Percentiles rank a stretch among this genome's conserved stretches.
Conservation (phyloP, 2,888 invertebrate species). For the Carcina quercana region DNA sequence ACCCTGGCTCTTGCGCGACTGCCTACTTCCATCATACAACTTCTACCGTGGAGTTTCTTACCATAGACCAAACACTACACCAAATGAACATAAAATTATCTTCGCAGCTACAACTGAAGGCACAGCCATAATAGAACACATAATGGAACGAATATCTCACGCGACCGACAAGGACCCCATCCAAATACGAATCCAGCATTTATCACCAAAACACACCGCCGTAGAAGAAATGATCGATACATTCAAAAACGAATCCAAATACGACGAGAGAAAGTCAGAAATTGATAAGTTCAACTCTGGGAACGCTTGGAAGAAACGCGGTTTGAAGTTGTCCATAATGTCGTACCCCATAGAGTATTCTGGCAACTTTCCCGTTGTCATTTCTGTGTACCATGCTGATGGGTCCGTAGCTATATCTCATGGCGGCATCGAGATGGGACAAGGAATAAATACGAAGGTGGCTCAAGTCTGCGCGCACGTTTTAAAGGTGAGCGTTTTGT, state of each 20-base stretch:
- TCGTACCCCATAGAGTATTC: conserved; percentile 72
- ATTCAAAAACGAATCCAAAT: conserved; percentile 73
- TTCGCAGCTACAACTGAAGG: conserved; percentile 73
- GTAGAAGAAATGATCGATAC: conserved; percentile 70
- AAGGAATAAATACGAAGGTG: conserved; percentile 81
- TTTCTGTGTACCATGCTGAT: conserved; percentile 80
- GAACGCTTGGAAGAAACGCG: conserved; percentile 86
- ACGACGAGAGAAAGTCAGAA: conserved; percentile 59
- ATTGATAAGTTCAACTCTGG: conserved; percentile 73
- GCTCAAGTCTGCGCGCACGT: conserved; percentile 65
- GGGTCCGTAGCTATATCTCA: conserved; percentile 80
- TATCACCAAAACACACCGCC: conserved; percentile 37
- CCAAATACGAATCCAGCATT: conserved; percentile 73
- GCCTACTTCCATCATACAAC: no score
- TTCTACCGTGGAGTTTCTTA: no score
- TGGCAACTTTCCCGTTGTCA: conserved; percentile 72
- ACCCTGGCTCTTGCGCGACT: no score
- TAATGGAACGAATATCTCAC: conserved; percentile 80
- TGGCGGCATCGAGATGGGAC: conserved; percentile 83
- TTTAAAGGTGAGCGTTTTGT: no score
- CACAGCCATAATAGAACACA: conserved; percentile 71
- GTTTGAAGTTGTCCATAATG: conserved; percentile 77
- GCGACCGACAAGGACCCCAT: conserved; percentile 70
- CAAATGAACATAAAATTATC: no score
- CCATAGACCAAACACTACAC: no score